Percentiles rank a stretch among this genome's conserved stretches.
Evolutionary conservation across 92 coral and sea anemone species (phyloP).

Genomic region (Blastomussa wellsi): DNA sequence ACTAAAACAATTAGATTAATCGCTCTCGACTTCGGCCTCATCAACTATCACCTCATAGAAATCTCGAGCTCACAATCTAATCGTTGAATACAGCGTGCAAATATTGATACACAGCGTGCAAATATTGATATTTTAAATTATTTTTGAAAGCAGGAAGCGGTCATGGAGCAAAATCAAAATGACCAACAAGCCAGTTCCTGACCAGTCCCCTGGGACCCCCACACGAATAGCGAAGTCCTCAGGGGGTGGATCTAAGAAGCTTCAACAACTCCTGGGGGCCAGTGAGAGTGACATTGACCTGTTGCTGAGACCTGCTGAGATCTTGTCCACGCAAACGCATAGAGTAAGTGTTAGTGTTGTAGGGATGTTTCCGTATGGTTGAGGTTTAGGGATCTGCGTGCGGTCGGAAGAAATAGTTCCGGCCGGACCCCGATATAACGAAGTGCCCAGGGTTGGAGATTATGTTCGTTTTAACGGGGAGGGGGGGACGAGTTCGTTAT

Average conservation of each 20-base stretch:
- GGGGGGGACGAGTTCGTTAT: no score
- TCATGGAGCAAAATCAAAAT: slow-evolving; percentile 95
- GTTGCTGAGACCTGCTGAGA: slow-evolving; percentile 83
- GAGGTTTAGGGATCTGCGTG: no score
- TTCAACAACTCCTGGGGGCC: slow-evolving; percentile 95
- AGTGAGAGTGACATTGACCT: slow-evolving; percentile 98
- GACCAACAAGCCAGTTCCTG: slow-evolving; percentile 63
- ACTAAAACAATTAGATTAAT: no score
- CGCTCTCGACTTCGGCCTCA: no score
- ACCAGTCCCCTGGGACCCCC: slow-evolving; percentile 67
- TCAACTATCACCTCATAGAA: no score
- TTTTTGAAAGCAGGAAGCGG: slow-evolving; percentile 67
- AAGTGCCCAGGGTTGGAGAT: no score
- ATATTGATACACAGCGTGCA: neutral
- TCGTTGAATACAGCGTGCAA: no score
- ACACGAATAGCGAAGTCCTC: slow-evolving; percentile 75
- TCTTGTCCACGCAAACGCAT: slow-evolving; percentile 73
- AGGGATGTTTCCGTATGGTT: no score
- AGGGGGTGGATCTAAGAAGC: slow-evolving; percentile 96
- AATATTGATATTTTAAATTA: neutral
- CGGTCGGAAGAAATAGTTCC: no score
- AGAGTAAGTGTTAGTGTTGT: slow-evolving; percentile 46
- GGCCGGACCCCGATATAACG: no score
- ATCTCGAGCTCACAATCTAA: no score
- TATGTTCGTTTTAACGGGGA: no score